Evolutionary conservation across 2,888 invertebrate genomes (phyloP).

Genomic region (Plebejus melissa): DNA sequence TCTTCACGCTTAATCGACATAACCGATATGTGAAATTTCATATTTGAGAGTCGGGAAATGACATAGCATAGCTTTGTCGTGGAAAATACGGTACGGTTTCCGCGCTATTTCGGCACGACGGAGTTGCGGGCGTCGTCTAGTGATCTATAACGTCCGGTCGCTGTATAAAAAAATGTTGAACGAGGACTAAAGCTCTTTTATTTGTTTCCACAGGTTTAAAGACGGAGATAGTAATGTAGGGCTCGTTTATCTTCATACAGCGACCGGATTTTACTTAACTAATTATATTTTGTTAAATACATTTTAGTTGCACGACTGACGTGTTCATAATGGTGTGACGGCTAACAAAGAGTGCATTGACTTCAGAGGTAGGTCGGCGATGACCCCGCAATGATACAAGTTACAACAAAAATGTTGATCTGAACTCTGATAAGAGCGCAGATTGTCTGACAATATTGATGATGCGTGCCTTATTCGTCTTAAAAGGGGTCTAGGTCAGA

Average conservation of each 20-base stretch:
- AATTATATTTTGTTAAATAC: neutral
- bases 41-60: too few species aligned
- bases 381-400: neutral
- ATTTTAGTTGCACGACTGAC: neutral
- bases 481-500: constrained; percentile 1
- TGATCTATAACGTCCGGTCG: neutral
- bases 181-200: neutral
- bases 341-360: neutral
- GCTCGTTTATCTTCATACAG: too few species aligned
- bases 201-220: neutral
- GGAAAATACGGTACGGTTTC: too few species aligned
- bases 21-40: too few species aligned
- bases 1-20: too few species aligned
- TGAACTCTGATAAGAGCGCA: neutral
- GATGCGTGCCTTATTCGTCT: neutral
- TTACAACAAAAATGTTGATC: neutral
- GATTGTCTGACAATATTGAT: constrained; percentile 2
- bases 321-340: neutral
- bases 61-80: too few species aligned
- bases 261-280: too few species aligned
- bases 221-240: too few species aligned
- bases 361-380: neutral
- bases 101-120: too few species aligned
- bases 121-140: too few species aligned
- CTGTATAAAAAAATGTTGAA: neutral